phyloP scores from a whole-genome alignment of 1,140 invertebrate genomes.

The Aphidius ervi region DNA sequence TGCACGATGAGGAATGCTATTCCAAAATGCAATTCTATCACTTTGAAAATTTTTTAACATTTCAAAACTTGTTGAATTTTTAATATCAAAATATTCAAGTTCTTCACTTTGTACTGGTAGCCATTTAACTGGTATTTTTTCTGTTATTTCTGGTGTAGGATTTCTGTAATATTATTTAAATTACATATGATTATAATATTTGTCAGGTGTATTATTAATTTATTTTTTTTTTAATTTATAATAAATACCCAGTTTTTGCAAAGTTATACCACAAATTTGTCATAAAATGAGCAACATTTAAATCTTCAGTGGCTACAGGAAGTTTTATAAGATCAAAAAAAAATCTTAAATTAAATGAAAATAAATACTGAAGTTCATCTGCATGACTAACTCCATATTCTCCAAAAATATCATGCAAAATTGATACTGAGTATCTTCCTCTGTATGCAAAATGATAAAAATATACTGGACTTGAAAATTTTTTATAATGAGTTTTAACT shows the following conservation, averaged over 20 bases:
- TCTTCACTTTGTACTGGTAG: conserved; percentile 44
- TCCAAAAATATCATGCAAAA: conserved; percentile 57
- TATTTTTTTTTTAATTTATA: neutral
- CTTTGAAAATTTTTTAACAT: conserved; percentile 45
- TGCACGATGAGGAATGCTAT: conserved; percentile 30
- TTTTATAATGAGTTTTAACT: conserved; percentile 50
- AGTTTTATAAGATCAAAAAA: conserved; percentile 44
- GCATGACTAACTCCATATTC: conserved; percentile 68
- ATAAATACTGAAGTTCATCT: conserved; percentile 69
- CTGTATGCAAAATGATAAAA: conserved; percentile 64
- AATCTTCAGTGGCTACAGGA: conserved; percentile 47
- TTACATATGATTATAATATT: too few relatives aligned
- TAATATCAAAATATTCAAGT: conserved; percentile 52
- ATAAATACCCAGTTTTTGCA: conserved; percentile 60
- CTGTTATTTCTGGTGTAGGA: conserved; percentile 48
- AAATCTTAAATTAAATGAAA: conserved; percentile 59
- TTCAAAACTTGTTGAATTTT: conserved; percentile 32
- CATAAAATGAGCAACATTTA: conserved; percentile 53
- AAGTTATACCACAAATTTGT: conserved; percentile 67
- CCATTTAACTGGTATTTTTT: conserved; percentile 47
- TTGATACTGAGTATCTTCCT: conserved; percentile 61
- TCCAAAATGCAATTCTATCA: conserved; percentile 51
- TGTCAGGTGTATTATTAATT: too few relatives aligned
- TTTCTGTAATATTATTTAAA: conserved; percentile 43
- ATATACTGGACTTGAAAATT: conserved; percentile 53